Conservation (phyloP, 2,888 invertebrate species). For the Papilio protenor region DNA sequence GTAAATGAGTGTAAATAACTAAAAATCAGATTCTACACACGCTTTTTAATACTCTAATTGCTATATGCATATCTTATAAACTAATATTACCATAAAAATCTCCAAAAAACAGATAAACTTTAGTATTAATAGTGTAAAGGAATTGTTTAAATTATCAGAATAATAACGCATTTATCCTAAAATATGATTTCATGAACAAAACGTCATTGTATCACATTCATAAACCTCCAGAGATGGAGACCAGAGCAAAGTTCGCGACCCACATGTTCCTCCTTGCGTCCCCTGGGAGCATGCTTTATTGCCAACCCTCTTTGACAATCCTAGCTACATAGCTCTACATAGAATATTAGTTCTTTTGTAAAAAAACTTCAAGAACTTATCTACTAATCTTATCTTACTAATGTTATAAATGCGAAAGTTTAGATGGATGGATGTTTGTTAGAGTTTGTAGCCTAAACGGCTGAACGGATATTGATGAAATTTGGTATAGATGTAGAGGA, state of each 20-base stretch:
- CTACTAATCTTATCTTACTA: background rate
- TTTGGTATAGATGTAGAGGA: no score
- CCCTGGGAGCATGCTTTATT: constrained; percentile 21
- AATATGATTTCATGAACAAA: background rate
- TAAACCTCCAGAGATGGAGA: background rate
- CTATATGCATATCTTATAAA: no score
- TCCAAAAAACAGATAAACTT: no score
- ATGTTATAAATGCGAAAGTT: no score
- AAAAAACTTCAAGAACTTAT: background rate
- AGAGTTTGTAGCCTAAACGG: no score
- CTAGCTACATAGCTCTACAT: background rate
- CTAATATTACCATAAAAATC: no score
- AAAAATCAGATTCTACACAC: no score
- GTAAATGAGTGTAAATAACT: background rate
- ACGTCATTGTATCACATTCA: background rate
- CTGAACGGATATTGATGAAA: no score
- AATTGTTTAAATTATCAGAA: background rate
- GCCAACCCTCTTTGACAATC: constrained; percentile 2
- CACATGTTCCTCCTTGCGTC: constrained; percentile 20
- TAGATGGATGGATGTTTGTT: no score
- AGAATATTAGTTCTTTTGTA: background rate
- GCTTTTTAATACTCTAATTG: no score
- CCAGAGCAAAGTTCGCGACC: constrained; percentile 25
- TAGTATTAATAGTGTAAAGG: no score
- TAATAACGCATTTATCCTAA: background rate